Evolutionary conservation across 2,797 vertebrate species (phyloP).

Genomic region (Salmo trutta): DNA sequence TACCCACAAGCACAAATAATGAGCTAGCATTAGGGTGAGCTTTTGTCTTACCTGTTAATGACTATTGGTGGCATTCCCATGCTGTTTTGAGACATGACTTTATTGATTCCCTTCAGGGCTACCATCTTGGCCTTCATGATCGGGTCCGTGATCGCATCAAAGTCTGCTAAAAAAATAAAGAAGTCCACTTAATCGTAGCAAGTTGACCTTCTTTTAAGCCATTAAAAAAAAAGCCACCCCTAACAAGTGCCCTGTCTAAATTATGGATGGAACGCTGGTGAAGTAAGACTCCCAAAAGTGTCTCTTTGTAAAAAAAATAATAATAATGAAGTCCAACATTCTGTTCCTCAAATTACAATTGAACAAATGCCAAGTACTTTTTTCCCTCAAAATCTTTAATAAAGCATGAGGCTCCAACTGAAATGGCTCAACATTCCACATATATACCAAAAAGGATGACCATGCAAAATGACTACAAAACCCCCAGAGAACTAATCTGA

Average conservation of each 20-base stretch:
- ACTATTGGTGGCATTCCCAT: slow-evolving; percentile 86
- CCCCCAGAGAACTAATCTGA: neutral
- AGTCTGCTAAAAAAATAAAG: slow-evolving; percentile 73
- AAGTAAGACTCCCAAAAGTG: slow-evolving; percentile 18
- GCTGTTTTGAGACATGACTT: slow-evolving; percentile 93
- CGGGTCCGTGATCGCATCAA: slow-evolving; percentile 93
- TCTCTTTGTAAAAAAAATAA: slow-evolving; percentile 17
- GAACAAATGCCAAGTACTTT: neutral
- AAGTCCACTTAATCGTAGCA: neutral
- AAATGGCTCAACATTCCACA: neutral
- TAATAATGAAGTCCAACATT: slow-evolving; percentile 17
- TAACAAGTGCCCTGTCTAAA: slow-evolving; percentile 11
- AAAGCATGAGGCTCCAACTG: neutral
- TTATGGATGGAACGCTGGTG: slow-evolving; percentile 10
- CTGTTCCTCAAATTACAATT: neutral
- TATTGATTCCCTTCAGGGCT: slow-evolving; percentile 97
- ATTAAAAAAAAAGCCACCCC: slow-evolving; percentile 17
- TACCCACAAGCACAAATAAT: neutral
- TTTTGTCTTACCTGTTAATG: neutral
- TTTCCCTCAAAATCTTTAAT: neutral
- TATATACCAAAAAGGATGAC: neutral
- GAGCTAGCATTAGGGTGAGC: neutral
- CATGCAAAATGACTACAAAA: neutral
- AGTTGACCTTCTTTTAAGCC: slow-evolving; percentile 14
- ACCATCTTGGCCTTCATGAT: slow-evolving; percentile 99